Evolutionary conservation across 2,888 invertebrate genomes (phyloP), one percentile per base, ranked within the genome.

Genomic region (Cybosia mesomella): DNA sequence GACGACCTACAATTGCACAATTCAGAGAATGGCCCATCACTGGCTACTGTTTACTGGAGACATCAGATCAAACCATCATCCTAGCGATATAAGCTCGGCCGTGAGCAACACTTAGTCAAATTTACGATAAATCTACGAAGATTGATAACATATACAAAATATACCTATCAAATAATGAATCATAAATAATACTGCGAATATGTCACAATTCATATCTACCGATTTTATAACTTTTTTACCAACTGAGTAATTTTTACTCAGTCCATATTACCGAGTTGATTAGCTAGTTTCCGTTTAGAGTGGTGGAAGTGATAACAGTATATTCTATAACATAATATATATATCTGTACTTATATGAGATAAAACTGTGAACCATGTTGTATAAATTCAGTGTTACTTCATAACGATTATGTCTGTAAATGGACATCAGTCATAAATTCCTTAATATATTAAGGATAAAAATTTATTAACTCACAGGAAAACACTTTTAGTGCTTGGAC

Each of bases 401-500:
- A 49, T n/a, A 49, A 43, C 43, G 43, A 49, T 49, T 24, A 10
- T 34, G 18, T 18, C 32, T 32, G 1, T n/a, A 32, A 13, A 11
- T 10, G 22, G 22, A 13, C 3, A 34, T n/a, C n/a, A 18, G 58
- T 58, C 18, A n/a, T 0, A 58, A 58, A n/a, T 28, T n/a, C n/a
- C 32, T 9, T 28, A n/a, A 18, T 28, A n/a, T 18, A 34, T 28
- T 58, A 58, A 58, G 58, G 58, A 58, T 58, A 58, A 58, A 18
- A n/a, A 34, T n/a, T 32, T n/a, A 58, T 9, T 57, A 34, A 58
- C 13, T 34, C 15, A 58, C 2, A 18, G 57, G 28, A 5, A 58
- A 32, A 58, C 8, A 58, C 24, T 32, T 32, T 7, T 9, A 32
- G 58, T 57, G 18, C 13, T 32, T n/a, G 32, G 9, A 58, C 9